These are phyloP conservation scores for Philhelius pedissequus DNA, from an alignment of 2,888 invertebrate species.

Conservation along the genomic window DNA sequence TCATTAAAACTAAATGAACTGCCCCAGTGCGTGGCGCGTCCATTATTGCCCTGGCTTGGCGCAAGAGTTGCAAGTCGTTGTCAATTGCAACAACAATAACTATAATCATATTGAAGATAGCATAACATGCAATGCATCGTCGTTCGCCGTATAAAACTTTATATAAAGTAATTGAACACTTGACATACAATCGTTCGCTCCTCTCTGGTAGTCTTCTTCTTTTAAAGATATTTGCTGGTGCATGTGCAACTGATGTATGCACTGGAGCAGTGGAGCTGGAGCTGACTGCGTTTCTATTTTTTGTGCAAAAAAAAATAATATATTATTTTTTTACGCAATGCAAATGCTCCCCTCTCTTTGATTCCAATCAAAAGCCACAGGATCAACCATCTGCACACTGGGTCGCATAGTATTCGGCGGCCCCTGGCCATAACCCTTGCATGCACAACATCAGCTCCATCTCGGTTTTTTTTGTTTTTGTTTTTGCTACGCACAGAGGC, in stretches of 20 bases:
- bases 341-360: slow-evolving; percentile 23
- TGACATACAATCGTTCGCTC: slow-evolving; percentile 59
- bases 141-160: neutral
- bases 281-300: neutral
- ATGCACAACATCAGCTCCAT: slow-evolving; percentile 33
- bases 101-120: neutral
- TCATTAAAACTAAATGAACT: slow-evolving; percentile 66
- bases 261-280: neutral
- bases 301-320: neutral
- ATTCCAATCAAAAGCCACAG: slow-evolving; percentile 66
- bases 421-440: slow-evolving; percentile 56
- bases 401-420: slow-evolving; percentile 63
- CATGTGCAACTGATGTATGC: neutral
- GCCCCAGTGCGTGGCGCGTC: slow-evolving; percentile 55
- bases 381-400: slow-evolving; percentile 69
- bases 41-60: slow-evolving; percentile 30
- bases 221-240: too few relatives aligned
- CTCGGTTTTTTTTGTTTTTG: neutral
- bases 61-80: slow-evolving; percentile 5
- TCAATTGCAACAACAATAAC: neutral
- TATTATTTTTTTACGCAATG: neutral
- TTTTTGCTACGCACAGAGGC: slow-evolving; percentile 5
- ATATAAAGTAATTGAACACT: slow-evolving; percentile 64
- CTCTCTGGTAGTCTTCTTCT: slow-evolving; percentile 14
- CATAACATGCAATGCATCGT: neutral